Base-by-base conservation (phyloP, 2,888 invertebrate genomes). In the Autographa gamma region DNA sequence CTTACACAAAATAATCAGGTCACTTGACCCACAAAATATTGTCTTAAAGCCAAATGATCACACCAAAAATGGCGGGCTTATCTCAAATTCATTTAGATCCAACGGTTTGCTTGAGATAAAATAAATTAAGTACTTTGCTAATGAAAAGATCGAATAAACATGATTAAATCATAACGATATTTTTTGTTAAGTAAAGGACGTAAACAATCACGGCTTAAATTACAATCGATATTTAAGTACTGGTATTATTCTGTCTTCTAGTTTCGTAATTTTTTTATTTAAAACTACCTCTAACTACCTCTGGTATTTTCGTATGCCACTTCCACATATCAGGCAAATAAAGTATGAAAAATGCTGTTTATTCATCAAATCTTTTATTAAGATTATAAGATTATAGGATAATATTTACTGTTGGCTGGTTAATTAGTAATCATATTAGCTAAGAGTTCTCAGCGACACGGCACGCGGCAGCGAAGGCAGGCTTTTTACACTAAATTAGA, bases 401-500 rank as follows among this genome's bases (percentile, higher is more conserved):
- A 32, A 67, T 72, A 72, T 71, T 80, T 67, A 63, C 77, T 66
- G 66, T 63, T 16, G 58, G 67, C 19, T 41, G 58, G 66, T 31
- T 74, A 69, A 34, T 69, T 34, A 41, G 59, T 78, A 74, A 78
- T 80, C 63, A 76, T 63, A 65, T 76, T 74, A 76, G 73, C 59
- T 58, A 64, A 25, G 56, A 60, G 19, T 60, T 64, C 31, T 32
- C 54, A 56, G 19, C 25, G 54, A 56, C 4, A 56, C 54, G 13
- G 54, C 19, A 2, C 62, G 41, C 13, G 41, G 13, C 41, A 48
- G n/a, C 14, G 14, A 14, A 5, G 43, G 43, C 48, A 16, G 65
- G 71, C 62, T 73, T 77, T 82, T 76, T 73, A 83, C 80, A 76
- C 76, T 68, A 75, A 76, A 83, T 76, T 75, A 77, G 66, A 75